Evolutionary conservation across 2,888 invertebrate genomes (phyloP), one percentile per base, ranked within the genome.

Genomic region (Phalera bucephala): DNA sequence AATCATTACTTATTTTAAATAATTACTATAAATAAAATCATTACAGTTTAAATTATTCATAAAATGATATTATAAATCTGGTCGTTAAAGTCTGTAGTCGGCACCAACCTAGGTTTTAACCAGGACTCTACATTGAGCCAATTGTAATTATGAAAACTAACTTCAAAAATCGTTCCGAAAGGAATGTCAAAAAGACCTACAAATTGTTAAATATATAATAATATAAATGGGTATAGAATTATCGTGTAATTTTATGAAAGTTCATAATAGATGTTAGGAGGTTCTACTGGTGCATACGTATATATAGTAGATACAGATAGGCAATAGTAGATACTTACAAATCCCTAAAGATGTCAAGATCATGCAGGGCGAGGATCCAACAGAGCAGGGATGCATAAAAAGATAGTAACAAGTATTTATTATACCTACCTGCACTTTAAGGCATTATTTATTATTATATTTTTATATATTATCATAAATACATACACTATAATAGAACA

Each of bases 311-410:
- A n/a, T n/a, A n/a, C n/a, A n/a, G n/a, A n/a, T n/a, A 57, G 55
- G 61, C 66, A 67, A 72, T 36, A n/a, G n/a, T 36, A 52, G 30
- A 44, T 89, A 89, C 88, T 89, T 82, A 88, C 88, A 71, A 88
- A 86, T 63, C 88, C 87, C 88, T 89, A 87, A 67, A 73, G 80
- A 72, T 72, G 80, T 62, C 73, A 83, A 80, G 72, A 63, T 72
- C 88, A 87, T 89, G 88, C 88, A 79, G 87, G 86, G 57, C 86
- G 87, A 79, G 87, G 84, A 61, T 86, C 87, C 88, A 56, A 79
- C 70, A 66, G 62, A 64, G 62, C 59, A 48, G 73, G 79, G 67
- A 72, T 72, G 86, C 82, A 83, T 68, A 80, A 80, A 84, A 80
- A 77, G 36, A 80, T 55, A 37, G 73, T 78, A 76, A 55, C 64